Conservation (phyloP, 1,140 invertebrate species). For the Hylyphantes graminicola region DNA sequence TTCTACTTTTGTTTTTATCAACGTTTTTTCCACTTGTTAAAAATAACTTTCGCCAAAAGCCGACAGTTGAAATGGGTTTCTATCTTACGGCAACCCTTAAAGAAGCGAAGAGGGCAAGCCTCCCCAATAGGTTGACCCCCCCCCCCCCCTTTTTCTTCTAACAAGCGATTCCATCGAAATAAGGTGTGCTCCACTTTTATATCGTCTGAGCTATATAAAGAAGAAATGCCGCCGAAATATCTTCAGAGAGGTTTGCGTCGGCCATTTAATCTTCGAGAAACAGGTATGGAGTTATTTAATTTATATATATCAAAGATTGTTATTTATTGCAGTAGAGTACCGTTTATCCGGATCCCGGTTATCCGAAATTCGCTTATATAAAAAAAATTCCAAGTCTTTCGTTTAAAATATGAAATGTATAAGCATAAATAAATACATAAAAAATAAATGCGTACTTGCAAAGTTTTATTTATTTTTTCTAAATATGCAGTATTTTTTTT, state of each 20-base stretch:
- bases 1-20: not conserved
- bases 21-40: not conserved
- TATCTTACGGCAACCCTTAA: slow-evolving; percentile 14
- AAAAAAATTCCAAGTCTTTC: too few species aligned
- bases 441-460: too few species aligned
- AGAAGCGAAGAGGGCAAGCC: slow-evolving; percentile 13
- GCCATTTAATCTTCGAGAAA: not conserved
- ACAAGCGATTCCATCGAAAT: slow-evolving; percentile 35
- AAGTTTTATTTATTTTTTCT: not conserved
- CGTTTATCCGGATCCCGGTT: too few species aligned
- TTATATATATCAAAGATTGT: not conserved
- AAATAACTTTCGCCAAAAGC: slow-evolving; percentile 4
- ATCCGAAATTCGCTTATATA: too few species aligned
- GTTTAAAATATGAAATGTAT: too few species aligned
- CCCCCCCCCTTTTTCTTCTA: slow-evolving; percentile 36
- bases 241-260: not conserved
- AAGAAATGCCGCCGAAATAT: not conserved
- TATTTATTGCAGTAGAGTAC: too few species aligned
- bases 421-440: too few species aligned
- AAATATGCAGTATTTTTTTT: not conserved
- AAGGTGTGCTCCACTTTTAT: slow-evolving; percentile 18
- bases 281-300: not conserved
- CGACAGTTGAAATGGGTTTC: slow-evolving; percentile 22
- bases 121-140: slow-evolving; percentile 40
- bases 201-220: slow-evolving; percentile 35